A percentile compares a stretch with the other conserved stretches of the same genome.
Conservation (phyloP, 1,140 invertebrate genomes). For the Riptortus pedestris region DNA sequence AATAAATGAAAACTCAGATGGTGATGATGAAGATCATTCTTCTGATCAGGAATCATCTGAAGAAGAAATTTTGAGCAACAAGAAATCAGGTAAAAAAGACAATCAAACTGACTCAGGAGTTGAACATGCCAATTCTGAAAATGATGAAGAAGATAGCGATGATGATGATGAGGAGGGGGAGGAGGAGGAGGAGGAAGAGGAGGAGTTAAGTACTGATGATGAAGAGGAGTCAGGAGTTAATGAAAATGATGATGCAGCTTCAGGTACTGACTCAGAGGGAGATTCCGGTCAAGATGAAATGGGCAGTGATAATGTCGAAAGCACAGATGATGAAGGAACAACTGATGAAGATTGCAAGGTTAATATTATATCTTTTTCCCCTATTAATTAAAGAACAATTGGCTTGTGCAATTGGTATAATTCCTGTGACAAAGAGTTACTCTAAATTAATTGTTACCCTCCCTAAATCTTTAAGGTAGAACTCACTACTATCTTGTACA, state of each 20-base stretch:
- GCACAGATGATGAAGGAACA: conserved; percentile 38
- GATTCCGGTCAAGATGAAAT: too few relatives aligned
- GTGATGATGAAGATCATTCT: conserved; percentile 29
- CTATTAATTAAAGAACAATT: neutral
- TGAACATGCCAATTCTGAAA: too few relatives aligned
- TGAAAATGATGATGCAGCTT: conserved; percentile 29
- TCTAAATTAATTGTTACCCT: too few relatives aligned
- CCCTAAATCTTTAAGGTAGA: too few relatives aligned
- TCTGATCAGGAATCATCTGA: conserved; percentile 27
- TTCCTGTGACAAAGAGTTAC: too few relatives aligned
- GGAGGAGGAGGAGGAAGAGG: neutral
- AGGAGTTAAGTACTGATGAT: conserved; percentile 24
- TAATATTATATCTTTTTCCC: conserved; percentile 31
- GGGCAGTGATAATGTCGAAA: conserved; percentile 30
- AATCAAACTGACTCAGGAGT: too few relatives aligned
- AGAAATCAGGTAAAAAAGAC: too few relatives aligned
- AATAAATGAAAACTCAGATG: conserved; percentile 27
- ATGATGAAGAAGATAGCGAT: conserved; percentile 26
- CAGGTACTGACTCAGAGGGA: conserved; percentile 18
- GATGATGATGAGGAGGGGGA: conserved; percentile 26
- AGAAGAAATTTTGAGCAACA: too few relatives aligned
- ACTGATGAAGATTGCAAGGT: conserved; percentile 36
- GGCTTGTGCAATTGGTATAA: too few relatives aligned
- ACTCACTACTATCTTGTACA: too few relatives aligned
- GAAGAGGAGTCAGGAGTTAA: conserved; percentile 28